Base-by-base conservation (phyloP, 2,888 invertebrate species). In the Cheilosia soror region DNA sequence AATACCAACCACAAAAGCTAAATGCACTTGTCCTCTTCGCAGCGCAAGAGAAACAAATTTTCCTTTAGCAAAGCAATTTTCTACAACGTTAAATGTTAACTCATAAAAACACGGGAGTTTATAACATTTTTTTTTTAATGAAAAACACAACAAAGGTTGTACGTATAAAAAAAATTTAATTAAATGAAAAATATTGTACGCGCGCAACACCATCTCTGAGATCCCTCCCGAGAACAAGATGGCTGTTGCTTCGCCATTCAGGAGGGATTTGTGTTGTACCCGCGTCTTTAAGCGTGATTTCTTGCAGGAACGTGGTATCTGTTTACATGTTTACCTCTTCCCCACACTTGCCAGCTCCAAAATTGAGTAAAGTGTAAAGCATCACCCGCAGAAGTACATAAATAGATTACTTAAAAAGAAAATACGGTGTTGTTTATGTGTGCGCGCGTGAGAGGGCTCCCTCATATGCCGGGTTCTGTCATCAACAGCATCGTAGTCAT, bases 351-450 rank as follows among this genome's bases (percentile, higher is more conserved):
- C 33, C 55, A 33, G 13, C 13, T n/a, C 44, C 49, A 66, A 58
- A 20, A 58, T 51, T 40, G 49, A 58, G 58, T 66, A 49, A 75
- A 75, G 65, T 65, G 75, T 65, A 57, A 66, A 51, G 42, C 66
- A 66, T 31, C 42, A 40, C 51, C 58, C 58, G 31, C 37, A 57
- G 6, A 40, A 51, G 57, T 66, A 58, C 58, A 20, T 60, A 76
- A 76, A 76, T 76, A 76, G 76, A 76, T 76, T 66, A 57, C 29
- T 37, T 63, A 27, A 57, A 31, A 20, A 37, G 27, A 72, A 37
- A 47, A 69, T 51, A 27, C 9, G 27, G 25, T 11, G 2, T 9
- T 2, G 20, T 7, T 31, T 13, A 44, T 33, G 27, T 27, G 37
- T 57, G 3, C 40, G 31, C 9, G 3, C 44, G 15, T 20, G 20